Conservation (phyloP, 2,888 invertebrate genomes). For the Congeria kusceri region DNA sequence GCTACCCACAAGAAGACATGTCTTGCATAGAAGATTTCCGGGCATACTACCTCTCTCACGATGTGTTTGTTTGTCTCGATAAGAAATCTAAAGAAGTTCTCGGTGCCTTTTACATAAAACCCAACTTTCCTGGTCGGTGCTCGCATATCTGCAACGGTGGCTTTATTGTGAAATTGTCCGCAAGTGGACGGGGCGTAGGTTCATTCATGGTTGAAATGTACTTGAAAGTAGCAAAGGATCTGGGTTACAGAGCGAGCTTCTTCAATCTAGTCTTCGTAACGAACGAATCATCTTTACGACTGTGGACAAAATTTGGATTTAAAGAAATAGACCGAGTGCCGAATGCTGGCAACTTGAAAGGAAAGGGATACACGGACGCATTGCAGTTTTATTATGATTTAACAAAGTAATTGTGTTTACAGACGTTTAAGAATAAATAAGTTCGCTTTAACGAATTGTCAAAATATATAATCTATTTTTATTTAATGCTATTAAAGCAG, state of each 20-base stretch:
- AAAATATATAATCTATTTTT: too few relatives aligned
- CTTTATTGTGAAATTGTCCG: constrained; percentile 61
- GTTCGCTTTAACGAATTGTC: too few relatives aligned
- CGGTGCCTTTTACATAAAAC: constrained; percentile 71
- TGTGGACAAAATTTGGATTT: constrained; percentile 66
- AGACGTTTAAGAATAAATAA: too few relatives aligned
- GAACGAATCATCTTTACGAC: constrained; percentile 61
- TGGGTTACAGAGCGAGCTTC: constrained; percentile 69
- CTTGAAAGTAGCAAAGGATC: constrained; percentile 65
- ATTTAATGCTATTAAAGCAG: too few relatives aligned
- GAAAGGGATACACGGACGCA: constrained; percentile 63
- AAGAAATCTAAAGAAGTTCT: constrained; percentile 54
- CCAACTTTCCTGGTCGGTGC: constrained; percentile 74
- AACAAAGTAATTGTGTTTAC: constrained; percentile 4
- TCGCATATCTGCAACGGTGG: constrained; percentile 73
- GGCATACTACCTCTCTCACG: constrained; percentile 66
- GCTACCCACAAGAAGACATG: constrained; percentile 68
- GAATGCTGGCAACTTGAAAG: constrained; percentile 72
- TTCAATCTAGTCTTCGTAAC: constrained; percentile 72
- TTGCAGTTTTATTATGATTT: constrained; percentile 72
- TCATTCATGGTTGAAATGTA: constrained; percentile 64
- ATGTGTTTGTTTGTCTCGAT: constrained; percentile 63
- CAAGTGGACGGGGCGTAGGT: constrained; percentile 64
- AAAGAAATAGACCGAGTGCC: constrained; percentile 68
- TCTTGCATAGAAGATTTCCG: constrained; percentile 70